Conservation (phyloP, 2,797 vertebrate genomes). For the Acanthurus leucopareius region DNA sequence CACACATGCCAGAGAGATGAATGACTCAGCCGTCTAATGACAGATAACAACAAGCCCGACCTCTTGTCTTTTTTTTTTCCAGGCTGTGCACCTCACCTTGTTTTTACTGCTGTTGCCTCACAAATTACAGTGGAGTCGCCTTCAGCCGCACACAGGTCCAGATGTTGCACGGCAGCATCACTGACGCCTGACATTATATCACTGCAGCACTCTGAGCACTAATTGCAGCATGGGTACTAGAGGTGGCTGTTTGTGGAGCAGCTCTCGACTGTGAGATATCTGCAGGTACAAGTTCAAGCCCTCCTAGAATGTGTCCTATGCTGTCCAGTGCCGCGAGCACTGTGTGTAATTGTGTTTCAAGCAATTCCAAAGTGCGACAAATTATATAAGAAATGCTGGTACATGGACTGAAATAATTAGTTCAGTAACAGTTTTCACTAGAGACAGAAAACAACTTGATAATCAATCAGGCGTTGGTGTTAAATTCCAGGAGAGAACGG, state of each 20-base stretch:
- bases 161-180: conserved; percentile 70
- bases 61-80: conserved; percentile 31
- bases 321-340: neutral
- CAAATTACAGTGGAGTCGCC: conserved; percentile 80
- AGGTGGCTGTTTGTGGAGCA: conserved; percentile 42
- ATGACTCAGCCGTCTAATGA: conserved; percentile 64
- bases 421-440: no score
- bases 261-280: neutral
- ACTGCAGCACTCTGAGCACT: conserved; percentile 52
- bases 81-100: conserved; percentile 28
- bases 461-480: neutral
- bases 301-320: neutral
- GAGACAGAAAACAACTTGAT: neutral
- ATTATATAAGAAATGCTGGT: neutral
- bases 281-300: neutral
- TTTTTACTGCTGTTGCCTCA: conserved; percentile 56
- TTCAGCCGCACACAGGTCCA: conserved; percentile 57
- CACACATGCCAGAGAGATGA: conserved; percentile 74
- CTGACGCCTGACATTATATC: conserved; percentile 46
- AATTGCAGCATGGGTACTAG: conserved; percentile 60
- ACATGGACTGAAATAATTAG: neutral
- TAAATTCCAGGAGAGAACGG: neutral
- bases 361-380: neutral
- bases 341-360: conserved; percentile 2
- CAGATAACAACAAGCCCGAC: conserved; percentile 59